Evolutionary conservation across 2,113 vertebrate genomes (phyloP), one percentile per base, ranked within the genome.

Genomic region (Anolis sagrei): DNA sequence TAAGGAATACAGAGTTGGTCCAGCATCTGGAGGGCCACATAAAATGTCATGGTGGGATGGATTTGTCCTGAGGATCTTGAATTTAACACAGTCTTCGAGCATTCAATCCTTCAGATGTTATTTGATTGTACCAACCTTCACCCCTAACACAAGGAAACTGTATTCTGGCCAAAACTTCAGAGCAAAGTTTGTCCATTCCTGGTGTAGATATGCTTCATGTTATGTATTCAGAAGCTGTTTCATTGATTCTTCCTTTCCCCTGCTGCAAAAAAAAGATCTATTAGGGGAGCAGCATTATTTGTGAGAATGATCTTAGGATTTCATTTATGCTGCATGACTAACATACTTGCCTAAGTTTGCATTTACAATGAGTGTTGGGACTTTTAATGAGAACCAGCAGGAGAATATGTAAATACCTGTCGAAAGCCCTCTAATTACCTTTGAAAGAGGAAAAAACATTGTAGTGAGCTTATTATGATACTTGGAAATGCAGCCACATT

Each of bases 271-370:
- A 69, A 54, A 83, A 4, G 48, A 79, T 70, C 21, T 76, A 83
- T 64, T 82, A 85, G 81, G 82, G 54, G 32, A 87, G 44, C 39
- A 44, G 5, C 39, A 44, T 44, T 72, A 89, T 93, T 91, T 90
- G 87, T 93, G 86, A 88, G 75, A 91, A 91, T 91, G 36, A 76
- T 89, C 89, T 13, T 27, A 44, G 83, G 66, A 84, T 90, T 88
- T 87, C 87, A 91, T 87, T 92, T 93, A 80, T 86, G 27, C 62
- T 88, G 89, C 76, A 75, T 88, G 82, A 73, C 32, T 74, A 93
- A 70, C 76, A 36, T 81, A 51, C 83, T 79, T 66, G 16, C 83
- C 84, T 62, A 77, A 81, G 84, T 90, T 64, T 92, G 91, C 90
- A 90, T 92, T 90, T 88, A 86, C 88, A 89, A 91, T 92, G 85